Base-by-base conservation (phyloP, 1,140 invertebrate species). In the Drosophila lini region DNA sequence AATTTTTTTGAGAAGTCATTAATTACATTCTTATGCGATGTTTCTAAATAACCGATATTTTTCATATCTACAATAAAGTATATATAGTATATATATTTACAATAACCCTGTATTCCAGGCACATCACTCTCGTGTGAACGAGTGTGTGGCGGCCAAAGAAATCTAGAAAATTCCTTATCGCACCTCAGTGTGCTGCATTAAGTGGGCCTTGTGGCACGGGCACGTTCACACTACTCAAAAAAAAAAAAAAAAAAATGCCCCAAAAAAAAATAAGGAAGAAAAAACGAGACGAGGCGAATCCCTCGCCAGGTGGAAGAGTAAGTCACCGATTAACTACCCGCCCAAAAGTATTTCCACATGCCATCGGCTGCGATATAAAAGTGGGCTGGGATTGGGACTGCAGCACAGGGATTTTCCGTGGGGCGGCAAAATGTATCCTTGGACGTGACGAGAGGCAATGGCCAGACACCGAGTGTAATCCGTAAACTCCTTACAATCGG, bases 111-210 rank as follows among this genome's bases (percentile, higher is more conserved):
- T 88, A 48, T 45, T 34, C 68, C 61, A 61, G 50, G 60, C 44
- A 74, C 73, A 75, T 75, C 64, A 67, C 73, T 68, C 78, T 53
- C 63, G 50, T 59, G 53, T 62, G 56, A 60, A 44, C 52, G 40
- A 55, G 41, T 41, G 53, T 41, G 64, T 48, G 52, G 41, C 48
- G 67, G 67, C 40, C 73, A 88, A 80, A 88, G 83, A 88, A 88
- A 88, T 89, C 80, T 89, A 78, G 63, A 53, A 89, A 88, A 88
- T 88, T 89, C 84, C 84, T 88, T 88, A 88, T 88, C 84, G 79
- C 83, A 82, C 82, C 82, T 86, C 71, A 82, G 83, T 69, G 82
- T 79, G 83, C 61, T 78, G 82, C 82, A 86, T 86, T 88, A 86
- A 86, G 83, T 86, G 82, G 79, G 79, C 82, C 71, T 56, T 86